A percentile compares a stretch with the other conserved stretches of the same genome.
Conservation (phyloP, 2,797 vertebrate genomes). For the Enteromius radiatus region DNA sequence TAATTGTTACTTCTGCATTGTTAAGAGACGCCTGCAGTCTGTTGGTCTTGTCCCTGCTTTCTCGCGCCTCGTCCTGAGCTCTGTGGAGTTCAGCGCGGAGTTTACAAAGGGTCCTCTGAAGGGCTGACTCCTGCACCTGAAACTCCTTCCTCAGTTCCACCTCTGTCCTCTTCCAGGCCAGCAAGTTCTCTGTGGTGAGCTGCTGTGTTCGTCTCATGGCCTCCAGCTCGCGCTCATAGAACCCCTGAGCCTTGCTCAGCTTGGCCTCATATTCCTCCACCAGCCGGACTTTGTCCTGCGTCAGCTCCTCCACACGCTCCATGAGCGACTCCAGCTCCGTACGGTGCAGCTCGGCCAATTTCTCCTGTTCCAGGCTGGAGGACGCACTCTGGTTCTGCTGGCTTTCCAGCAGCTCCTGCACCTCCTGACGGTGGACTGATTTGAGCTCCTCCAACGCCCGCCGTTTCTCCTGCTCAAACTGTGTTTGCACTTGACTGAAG, state of each 20-base stretch:
- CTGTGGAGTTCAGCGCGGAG: constrained; percentile 93
- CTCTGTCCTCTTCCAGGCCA: constrained; percentile 95
- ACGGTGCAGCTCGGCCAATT: constrained; percentile 84
- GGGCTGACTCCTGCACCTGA: constrained; percentile 89
- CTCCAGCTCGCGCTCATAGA: constrained; percentile 94
- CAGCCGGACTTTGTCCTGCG: constrained; percentile 86
- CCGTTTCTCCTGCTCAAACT: constrained; percentile 93
- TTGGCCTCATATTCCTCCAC: constrained; percentile 95
- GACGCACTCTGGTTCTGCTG: constrained; percentile 89
- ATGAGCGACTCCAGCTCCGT: constrained; percentile 87
- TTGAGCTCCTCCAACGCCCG: constrained; percentile 89
- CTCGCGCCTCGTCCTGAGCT: constrained; percentile 91
- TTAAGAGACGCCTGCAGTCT: constrained; percentile 89
- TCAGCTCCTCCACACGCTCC: constrained; percentile 87
- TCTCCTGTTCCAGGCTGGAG: constrained; percentile 89
- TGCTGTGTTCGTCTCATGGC: constrained; percentile 94
- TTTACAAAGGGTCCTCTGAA: constrained; percentile 92
- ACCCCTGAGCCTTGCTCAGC: constrained; percentile 90
- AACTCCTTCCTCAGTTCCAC: constrained; percentile 94
- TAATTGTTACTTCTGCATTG: constrained; percentile 88
- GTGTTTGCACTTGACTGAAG: constrained; percentile 90
- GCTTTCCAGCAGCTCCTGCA: constrained; percentile 90
- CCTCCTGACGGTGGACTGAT: constrained; percentile 85
- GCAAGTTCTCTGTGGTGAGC: constrained; percentile 93
- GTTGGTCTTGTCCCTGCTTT: constrained; percentile 92